These are phyloP conservation scores for Periplaneta americana DNA, from an alignment of 1,140 invertebrate species.

Conservation along the genomic window DNA sequence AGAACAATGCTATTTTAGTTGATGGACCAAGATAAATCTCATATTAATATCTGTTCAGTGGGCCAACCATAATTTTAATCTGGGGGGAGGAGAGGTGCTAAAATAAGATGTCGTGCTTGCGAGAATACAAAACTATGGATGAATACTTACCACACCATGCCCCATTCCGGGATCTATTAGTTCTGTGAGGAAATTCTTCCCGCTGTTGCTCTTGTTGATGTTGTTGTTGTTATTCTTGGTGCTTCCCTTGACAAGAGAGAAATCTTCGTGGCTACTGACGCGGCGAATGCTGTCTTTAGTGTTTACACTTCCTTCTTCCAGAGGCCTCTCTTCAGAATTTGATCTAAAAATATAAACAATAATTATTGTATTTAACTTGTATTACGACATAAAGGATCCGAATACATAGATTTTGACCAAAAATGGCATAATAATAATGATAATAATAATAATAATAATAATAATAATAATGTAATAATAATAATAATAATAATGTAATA, in stretches of 20 bases:
- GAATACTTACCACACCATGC: conserved; percentile 15
- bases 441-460: not conserved
- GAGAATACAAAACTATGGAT: too few relatives aligned
- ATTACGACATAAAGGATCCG: not conserved
- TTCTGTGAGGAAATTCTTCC: conserved; percentile 12
- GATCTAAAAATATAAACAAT: too few relatives aligned
- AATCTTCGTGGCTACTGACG: conserved; percentile 60
- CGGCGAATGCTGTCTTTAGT: conserved; percentile 44
- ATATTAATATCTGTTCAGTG: too few relatives aligned
- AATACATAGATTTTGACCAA: not conserved
- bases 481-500: not conserved
- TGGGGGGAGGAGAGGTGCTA: too few relatives aligned
- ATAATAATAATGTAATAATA: not conserved
- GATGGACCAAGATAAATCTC: too few relatives aligned
- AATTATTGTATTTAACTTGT: not conserved
- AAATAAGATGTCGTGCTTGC: too few relatives aligned
- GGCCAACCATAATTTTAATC: too few relatives aligned
- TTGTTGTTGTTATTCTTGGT: conserved; percentile 6
- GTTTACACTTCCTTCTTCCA: conserved; percentile 33
- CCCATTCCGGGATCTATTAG: conserved; percentile 10
- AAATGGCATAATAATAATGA: not conserved
- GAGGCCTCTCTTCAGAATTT: conserved; percentile 29
- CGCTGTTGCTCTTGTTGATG: not conserved
- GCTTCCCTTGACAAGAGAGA: conserved; percentile 27
- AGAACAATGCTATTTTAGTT: too few relatives aligned